Evolutionary conservation across 1,140 invertebrate species (phyloP), one percentile per base, ranked within the genome.

Genomic region (Reticulitermes speratus): DNA sequence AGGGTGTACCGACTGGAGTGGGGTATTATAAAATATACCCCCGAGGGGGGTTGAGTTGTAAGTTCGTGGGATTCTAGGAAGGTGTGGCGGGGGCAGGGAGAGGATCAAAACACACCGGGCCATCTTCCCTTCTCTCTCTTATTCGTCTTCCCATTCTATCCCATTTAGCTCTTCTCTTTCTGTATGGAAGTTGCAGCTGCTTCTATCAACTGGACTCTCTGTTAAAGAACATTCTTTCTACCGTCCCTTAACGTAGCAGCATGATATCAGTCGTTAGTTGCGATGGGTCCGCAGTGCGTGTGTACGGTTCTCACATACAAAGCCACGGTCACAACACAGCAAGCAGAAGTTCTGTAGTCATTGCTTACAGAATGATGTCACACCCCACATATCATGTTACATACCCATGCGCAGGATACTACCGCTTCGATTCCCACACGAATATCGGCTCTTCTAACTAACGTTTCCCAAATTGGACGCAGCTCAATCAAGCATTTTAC

Each of bases 1-100:
- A 75, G 65, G 65, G 65, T 75, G 65, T 75, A 30, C n/a, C 65
- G 45, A 86, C 23, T 86, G 85, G 75, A 82, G 85, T 86, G 85
- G 65, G 85, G 85, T 65, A 86, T 86, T 86, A 86, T 38, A 86
- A 86, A 86, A 86, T 86, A 82, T 86, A 86, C 65, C 85, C 85
- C 75, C 75, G 85, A 82, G 85, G 85, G 85, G 59, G 44, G 85
- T 30, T 59, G 59, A 23, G 23, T 48, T 44, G 83, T 45, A 84
- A 21, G 83, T n/a, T 45, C 83, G 12, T 12, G 32, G 32, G 82
- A 45, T 45, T 83, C 44, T 44, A 52, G 16, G 85, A 86, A 48
- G 85, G 59, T 44, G 48, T 69, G 30, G 84, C 48, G 84, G 59
- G 84, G 84, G 38, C 25, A 25, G 52, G 84, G 85, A 65, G n/a